Evolutionary conservation across 2,888 invertebrate species (phyloP).

Genomic region (Phasia obesa): DNA sequence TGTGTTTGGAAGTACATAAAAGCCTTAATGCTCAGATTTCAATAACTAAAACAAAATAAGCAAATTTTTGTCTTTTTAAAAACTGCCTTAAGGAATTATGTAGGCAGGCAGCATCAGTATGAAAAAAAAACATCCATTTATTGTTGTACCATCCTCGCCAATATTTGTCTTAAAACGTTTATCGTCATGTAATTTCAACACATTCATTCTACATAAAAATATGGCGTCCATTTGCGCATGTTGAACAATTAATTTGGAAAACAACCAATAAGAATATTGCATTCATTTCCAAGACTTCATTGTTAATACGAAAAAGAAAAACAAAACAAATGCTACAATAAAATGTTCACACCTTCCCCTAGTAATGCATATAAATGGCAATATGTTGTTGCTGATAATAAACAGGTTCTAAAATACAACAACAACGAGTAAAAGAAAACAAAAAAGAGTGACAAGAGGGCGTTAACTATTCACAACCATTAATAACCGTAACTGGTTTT

Average conservation of each 20-base stretch:
- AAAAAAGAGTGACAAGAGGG: constrained; percentile 70
- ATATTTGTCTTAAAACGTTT: background rate
- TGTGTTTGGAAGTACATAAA: background rate
- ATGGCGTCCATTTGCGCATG: constrained; percentile 81
- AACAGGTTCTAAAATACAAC: constrained; percentile 31
- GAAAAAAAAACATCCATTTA: too few species aligned
- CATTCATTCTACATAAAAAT: constrained; percentile 53
- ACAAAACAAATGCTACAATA: background rate
- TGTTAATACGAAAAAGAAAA: constrained; percentile 27
- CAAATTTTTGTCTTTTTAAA: background rate
- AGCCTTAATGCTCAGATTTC: constrained; percentile 8
- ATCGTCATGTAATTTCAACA: background rate
- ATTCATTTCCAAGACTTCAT: constrained; percentile 58
- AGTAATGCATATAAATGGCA: background rate
- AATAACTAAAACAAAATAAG: background rate
- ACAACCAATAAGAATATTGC: constrained; percentile 77
- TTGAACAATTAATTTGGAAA: constrained; percentile 45
- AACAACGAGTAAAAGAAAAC: constrained; percentile 1
- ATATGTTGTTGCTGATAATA: constrained; percentile 15
- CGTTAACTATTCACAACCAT: constrained; percentile 71
- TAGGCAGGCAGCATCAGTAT: background rate
- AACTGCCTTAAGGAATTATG: constrained; percentile 40
- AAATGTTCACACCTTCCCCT: constrained; percentile 32
- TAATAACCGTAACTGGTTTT: constrained; percentile 76
- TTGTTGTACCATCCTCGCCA: background rate